A percentile compares a stretch with the other conserved stretches of the same genome.
phyloP scores from a whole-genome alignment of 35 echinoderm and acorn worm genomes.

The Ptychodera flava region DNA sequence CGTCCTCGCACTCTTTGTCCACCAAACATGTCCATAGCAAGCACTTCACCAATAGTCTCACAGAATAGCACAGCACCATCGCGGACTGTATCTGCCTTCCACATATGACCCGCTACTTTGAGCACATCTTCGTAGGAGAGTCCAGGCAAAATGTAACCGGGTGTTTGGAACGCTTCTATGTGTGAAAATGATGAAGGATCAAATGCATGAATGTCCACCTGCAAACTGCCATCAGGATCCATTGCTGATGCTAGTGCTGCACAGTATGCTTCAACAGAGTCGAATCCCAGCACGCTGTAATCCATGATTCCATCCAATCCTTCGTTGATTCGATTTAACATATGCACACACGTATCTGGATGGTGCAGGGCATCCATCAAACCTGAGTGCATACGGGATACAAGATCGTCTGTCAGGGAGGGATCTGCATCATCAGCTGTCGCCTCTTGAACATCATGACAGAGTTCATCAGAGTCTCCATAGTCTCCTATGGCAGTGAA shows the following conservation, averaged over 20 bases:
- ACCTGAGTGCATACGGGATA: neutral
- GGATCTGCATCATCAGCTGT: neutral
- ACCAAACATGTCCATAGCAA: no score
- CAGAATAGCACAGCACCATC: no score
- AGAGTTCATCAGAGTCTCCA: neutral
- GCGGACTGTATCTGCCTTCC: neutral
- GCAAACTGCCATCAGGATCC: neutral
- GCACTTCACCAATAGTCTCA: no score
- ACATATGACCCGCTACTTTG: neutral
- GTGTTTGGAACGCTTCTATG: neutral
- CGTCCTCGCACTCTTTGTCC: no score
- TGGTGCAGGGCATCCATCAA: neutral
- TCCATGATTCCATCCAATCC: neutral
- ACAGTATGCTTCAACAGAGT: neutral
- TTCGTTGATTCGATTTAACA: neutral
- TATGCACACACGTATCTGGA: neutral
- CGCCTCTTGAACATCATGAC: neutral
- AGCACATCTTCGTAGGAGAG: neutral
- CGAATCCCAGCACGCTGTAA: neutral
- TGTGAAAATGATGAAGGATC: neutral
- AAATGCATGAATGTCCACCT: neutral
- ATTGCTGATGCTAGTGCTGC: neutral
- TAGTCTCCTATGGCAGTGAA: neutral
- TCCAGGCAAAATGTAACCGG: neutral
- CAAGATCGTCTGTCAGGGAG: neutral